Percentiles rank a stretch among this genome's conserved stretches.
phyloP scores from a whole-genome alignment of 2,888 invertebrate species.

The Drosophila flavopinicola region DNA sequence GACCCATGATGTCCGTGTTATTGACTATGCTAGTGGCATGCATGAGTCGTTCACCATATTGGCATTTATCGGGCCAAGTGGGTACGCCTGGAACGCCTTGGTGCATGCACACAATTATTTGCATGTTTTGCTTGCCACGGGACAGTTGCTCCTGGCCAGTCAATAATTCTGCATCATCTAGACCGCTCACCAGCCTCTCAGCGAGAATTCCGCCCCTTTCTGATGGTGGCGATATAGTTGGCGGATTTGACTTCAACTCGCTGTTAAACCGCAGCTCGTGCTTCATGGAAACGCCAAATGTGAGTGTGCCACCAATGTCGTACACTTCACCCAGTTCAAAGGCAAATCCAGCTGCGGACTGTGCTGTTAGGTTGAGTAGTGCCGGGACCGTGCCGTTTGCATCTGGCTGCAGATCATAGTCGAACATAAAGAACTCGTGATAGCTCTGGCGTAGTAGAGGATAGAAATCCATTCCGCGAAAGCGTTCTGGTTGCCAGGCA shows the following conservation, averaged over 20 bases:
- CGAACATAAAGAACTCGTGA: conserved; percentile 90
- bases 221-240: conserved; percentile 55
- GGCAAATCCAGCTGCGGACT: conserved; percentile 87
- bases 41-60: conserved; percentile 85
- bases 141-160: conserved; percentile 43
- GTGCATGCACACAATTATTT: conserved; percentile 87
- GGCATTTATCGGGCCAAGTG: conserved; percentile 87
- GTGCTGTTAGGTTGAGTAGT: conserved; percentile 88
- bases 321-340: conserved; percentile 89
- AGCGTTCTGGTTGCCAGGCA: conserved; percentile 67
- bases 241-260: conserved; percentile 58
- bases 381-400: conserved; percentile 88
- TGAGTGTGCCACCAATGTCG: conserved; percentile 92
- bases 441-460: conserved; percentile 87
- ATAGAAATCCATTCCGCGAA: conserved; percentile 81
- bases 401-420: conserved; percentile 89
- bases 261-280: conserved; percentile 84
- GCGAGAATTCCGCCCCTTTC: conserved; percentile 80
- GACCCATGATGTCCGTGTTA: conserved; percentile 87
- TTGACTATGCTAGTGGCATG: conserved; percentile 88
- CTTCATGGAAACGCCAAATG: conserved; percentile 89
- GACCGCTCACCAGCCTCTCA: conserved; percentile 78
- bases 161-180: conserved; percentile 43
- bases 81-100: conserved; percentile 87
- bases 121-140: conserved; percentile 84